Conservation (phyloP, 2,888 invertebrate genomes). For the Cephus nigrinus region DNA sequence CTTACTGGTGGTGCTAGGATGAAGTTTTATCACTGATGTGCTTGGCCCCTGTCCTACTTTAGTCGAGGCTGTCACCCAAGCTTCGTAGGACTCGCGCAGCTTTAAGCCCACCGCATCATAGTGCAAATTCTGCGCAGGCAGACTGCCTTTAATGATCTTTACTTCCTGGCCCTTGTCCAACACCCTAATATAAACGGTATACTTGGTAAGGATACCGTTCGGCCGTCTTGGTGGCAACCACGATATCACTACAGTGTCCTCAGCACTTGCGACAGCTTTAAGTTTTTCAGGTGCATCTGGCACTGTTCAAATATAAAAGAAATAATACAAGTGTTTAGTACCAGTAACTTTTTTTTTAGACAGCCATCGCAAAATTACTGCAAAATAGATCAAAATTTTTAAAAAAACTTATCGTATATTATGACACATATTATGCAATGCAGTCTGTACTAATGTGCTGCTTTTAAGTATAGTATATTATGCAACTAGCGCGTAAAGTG, state of each 20-base stretch:
- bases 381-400: background rate
- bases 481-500: no score
- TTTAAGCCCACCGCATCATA: constrained; percentile 70
- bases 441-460: no score
- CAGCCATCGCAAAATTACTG: background rate
- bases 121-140: constrained; percentile 67
- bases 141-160: constrained; percentile 66
- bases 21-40: constrained; percentile 69
- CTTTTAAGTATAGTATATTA: background rate
- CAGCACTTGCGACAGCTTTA: constrained; percentile 72
- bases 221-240: constrained; percentile 75
- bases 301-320: constrained; percentile 54
- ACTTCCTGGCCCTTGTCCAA: constrained; percentile 69
- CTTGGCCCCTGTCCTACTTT: constrained; percentile 73
- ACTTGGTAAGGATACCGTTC: constrained; percentile 74
- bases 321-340: background rate
- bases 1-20: constrained; percentile 65
- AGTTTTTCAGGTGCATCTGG: constrained; percentile 74
- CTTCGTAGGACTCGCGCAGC: constrained; percentile 70
- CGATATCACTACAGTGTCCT: constrained; percentile 72
- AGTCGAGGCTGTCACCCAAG: constrained; percentile 74
- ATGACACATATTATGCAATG: no score
- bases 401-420: background rate
- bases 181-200: constrained; percentile 72
- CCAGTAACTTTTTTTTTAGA: background rate